Evolutionary conservation across 2,888 invertebrate species (phyloP).

Genomic region (Volucella zonaria): DNA sequence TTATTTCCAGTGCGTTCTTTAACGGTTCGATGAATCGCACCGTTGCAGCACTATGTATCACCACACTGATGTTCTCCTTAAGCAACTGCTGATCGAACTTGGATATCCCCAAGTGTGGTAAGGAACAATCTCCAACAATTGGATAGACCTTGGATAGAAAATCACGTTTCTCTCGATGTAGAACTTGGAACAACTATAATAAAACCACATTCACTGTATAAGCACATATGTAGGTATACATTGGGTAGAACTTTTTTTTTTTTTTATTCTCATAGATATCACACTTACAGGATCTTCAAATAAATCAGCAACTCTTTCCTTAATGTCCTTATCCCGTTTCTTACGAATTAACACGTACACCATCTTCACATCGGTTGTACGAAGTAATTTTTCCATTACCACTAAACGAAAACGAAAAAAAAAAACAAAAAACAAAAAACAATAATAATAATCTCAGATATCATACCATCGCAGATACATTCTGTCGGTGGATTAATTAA

Average conservation of each 20-base stretch:
- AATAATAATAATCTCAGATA: too few relatives aligned
- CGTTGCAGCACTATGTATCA: conserved; percentile 96
- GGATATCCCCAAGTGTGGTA: conserved; percentile 81
- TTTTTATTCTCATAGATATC: neutral
- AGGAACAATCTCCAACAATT: conserved; percentile 81
- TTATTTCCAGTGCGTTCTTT: conserved; percentile 87
- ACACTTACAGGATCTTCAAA: conserved; percentile 86
- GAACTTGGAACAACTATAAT: conserved; percentile 75
- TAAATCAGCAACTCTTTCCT: conserved; percentile 86
- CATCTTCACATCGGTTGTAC: conserved; percentile 84
- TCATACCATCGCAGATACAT: too few relatives aligned
- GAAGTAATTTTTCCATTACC: conserved; percentile 85
- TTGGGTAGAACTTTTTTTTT: neutral
- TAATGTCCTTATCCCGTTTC: conserved; percentile 86
- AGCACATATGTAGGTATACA: conserved; percentile 20
- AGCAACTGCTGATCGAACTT: conserved; percentile 78
- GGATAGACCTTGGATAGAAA: conserved; percentile 81
- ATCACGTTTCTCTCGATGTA: conserved; percentile 76
- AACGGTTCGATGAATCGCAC: conserved; percentile 90
- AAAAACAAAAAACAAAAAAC: too few relatives aligned
- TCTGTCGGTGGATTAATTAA: neutral
- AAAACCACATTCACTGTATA: conserved; percentile 46
- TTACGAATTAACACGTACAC: conserved; percentile 85
- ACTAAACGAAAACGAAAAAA: conserved; percentile 79
- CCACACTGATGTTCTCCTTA: conserved; percentile 83